Percentiles rank a stretch among this genome's conserved stretches.
Evolutionary conservation across 2,113 vertebrate species (phyloP).

Genomic region (Sphyrna mokarran): DNA sequence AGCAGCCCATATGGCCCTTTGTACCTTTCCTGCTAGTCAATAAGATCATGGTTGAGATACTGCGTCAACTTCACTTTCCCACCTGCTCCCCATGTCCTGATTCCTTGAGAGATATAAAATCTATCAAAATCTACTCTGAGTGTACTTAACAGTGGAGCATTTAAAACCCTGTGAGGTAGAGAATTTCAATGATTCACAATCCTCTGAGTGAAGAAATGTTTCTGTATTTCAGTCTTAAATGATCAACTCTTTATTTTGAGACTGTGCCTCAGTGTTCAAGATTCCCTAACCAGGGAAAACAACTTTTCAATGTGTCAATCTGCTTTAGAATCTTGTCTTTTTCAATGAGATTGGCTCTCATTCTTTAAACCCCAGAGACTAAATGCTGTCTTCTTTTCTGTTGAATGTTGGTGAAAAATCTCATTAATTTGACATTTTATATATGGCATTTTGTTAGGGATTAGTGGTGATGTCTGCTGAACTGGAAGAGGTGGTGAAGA

Average conservation of each 20-base stretch:
- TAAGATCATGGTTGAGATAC: neutral
- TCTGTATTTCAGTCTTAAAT: neutral
- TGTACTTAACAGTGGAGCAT: neutral
- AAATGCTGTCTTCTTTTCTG: neutral
- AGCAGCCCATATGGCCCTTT: neutral
- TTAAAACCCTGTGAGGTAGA: neutral
- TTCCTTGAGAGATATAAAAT: neutral
- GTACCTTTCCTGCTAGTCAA: neutral
- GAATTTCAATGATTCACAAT: neutral
- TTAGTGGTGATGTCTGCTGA: constrained; percentile 76
- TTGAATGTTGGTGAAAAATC: neutral
- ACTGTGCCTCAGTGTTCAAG: too few relatives aligned
- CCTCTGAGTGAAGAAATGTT: neutral
- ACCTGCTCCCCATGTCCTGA: neutral
- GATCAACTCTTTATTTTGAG: neutral
- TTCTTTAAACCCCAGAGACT: neutral
- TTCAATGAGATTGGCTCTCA: neutral
- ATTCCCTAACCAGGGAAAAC: too few relatives aligned
- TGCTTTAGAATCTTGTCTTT: too few relatives aligned
- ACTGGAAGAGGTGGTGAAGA: constrained; percentile 74
- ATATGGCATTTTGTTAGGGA: constrained; percentile 53
- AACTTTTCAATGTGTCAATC: too few relatives aligned
- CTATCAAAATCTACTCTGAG: neutral
- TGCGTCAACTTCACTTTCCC: neutral
- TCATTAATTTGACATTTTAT: constrained; percentile 17